These are phyloP conservation scores for Anisognathus igniventris DNA, from an alignment of 2,797 vertebrate genomes.

Conservation along the genomic window DNA sequence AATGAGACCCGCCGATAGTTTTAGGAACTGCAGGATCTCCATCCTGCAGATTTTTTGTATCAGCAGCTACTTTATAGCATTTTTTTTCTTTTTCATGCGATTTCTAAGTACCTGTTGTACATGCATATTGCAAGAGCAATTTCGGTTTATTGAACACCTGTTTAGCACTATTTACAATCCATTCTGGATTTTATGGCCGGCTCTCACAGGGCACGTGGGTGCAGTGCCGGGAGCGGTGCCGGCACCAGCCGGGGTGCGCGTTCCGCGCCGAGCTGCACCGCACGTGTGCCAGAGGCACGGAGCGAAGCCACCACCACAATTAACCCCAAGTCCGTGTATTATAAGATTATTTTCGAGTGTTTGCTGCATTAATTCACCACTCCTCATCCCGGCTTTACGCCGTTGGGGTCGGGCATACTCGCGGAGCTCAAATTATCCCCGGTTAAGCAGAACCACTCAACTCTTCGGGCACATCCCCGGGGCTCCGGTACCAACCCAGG, in stretches of 20 bases:
- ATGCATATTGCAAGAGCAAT: fast-evolving
- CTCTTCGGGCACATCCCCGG: background rate
- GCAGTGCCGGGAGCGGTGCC: background rate
- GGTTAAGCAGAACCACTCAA: background rate
- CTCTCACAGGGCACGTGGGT: background rate
- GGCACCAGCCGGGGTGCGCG: background rate
- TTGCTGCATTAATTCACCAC: background rate
- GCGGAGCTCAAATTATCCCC: background rate
- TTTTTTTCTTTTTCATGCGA: background rate
- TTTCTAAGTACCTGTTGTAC: background rate
- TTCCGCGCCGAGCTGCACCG: background rate
- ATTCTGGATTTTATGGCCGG: background rate
- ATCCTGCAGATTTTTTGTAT: background rate
- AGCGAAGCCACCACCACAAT: background rate
- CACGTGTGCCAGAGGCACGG: background rate
- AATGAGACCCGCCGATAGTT: background rate
- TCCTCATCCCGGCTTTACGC: background rate
- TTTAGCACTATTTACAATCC: background rate
- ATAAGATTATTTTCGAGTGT: background rate
- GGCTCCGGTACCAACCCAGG: background rate
- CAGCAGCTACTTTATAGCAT: background rate
- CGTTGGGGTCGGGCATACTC: background rate
- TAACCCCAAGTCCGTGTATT: background rate
- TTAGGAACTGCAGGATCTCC: background rate
- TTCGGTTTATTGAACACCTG: background rate